These are phyloP conservation scores for Aspidiotus rigidus DNA, from an alignment of 2,888 invertebrate species.

Conservation along the genomic window DNA sequence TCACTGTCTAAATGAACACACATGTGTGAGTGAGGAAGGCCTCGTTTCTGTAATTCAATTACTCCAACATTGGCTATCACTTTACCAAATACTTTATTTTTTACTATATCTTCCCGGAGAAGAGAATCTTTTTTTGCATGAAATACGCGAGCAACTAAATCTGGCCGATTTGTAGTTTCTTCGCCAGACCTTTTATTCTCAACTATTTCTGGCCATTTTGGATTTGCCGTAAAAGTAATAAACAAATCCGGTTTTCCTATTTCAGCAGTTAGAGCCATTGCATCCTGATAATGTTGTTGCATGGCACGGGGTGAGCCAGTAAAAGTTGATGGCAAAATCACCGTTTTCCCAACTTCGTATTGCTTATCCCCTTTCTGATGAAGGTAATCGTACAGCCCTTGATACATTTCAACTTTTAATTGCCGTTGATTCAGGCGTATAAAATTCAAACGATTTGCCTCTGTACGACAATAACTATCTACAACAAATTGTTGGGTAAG, in stretches of 20 bases:
- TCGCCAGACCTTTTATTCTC: conserved; percentile 35
- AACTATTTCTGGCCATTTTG: conserved; percentile 39
- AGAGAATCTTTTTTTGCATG: neutral
- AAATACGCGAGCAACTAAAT: conserved; percentile 23
- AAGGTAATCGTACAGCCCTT: conserved; percentile 40
- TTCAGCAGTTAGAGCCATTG: conserved; percentile 40
- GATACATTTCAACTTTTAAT: conserved; percentile 39
- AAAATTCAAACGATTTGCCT: conserved; percentile 40
- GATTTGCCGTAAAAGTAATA: conserved; percentile 40
- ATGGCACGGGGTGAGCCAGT: conserved; percentile 40
- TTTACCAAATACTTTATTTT: conserved; percentile 3
- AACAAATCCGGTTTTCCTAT: conserved; percentile 40
- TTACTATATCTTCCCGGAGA: neutral
- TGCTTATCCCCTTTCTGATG: conserved; percentile 38
- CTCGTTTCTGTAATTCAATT: conserved; percentile 23
- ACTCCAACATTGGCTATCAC: neutral
- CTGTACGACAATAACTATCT: conserved; percentile 42
- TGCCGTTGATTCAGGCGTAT: conserved; percentile 41
- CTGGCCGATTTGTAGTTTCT: conserved; percentile 14
- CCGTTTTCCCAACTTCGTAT: conserved; percentile 37
- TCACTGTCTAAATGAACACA: neutral
- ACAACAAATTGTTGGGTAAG: conserved; percentile 42
- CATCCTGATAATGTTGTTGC: conserved; percentile 41
- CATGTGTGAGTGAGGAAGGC: conserved; percentile 20
- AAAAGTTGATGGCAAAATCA: conserved; percentile 40